Evolutionary conservation across 2,888 invertebrate species (phyloP).

Genomic region (Coenonympha arcania): DNA sequence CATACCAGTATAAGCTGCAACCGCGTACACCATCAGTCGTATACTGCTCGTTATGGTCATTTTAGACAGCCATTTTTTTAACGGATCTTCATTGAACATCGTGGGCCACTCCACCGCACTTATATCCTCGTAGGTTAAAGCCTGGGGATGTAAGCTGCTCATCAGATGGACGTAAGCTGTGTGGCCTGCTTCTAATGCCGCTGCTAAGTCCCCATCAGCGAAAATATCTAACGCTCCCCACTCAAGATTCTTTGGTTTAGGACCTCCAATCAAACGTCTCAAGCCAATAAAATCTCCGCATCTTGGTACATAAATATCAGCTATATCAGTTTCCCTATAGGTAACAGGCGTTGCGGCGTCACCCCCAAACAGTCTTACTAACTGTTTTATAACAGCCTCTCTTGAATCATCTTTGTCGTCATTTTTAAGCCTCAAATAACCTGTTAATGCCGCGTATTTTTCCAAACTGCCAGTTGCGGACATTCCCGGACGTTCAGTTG

Average conservation of each 20-base stretch:
- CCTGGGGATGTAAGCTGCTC: conserved; percentile 57
- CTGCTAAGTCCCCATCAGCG: conserved; percentile 59
- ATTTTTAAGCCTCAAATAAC: conserved; percentile 49
- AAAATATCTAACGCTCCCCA: conserved; percentile 66
- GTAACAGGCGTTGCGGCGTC: conserved; percentile 46
- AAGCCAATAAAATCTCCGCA: conserved; percentile 60
- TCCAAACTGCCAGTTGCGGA: conserved; percentile 47
- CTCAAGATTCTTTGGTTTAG: conserved; percentile 41
- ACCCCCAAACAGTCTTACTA: conserved; percentile 54
- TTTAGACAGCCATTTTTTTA: conserved; percentile 36
- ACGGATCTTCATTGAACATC: conserved; percentile 33
- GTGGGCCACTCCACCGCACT: conserved; percentile 39
- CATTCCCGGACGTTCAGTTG: conserved; percentile 53
- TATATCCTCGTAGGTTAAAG: conserved; percentile 53
- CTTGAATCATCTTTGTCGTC: conserved; percentile 36
- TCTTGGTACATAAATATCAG: conserved; percentile 53
- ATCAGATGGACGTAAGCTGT: conserved; percentile 53
- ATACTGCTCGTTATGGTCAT: conserved; percentile 42
- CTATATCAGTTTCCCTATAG: conserved; percentile 50
- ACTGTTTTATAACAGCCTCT: conserved; percentile 50
- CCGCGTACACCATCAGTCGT: conserved; percentile 36
- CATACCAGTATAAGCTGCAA: conserved; percentile 37
- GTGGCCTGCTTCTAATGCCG: conserved; percentile 62
- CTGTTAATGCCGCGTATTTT: conserved; percentile 45
- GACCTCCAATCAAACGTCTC: conserved; percentile 34